A percentile compares a stretch with the other conserved stretches of the same genome.
These are phyloP conservation scores for Leptocoma aspasia DNA, from an alignment of 2,113 vertebrate species.

Conservation along the genomic window DNA sequence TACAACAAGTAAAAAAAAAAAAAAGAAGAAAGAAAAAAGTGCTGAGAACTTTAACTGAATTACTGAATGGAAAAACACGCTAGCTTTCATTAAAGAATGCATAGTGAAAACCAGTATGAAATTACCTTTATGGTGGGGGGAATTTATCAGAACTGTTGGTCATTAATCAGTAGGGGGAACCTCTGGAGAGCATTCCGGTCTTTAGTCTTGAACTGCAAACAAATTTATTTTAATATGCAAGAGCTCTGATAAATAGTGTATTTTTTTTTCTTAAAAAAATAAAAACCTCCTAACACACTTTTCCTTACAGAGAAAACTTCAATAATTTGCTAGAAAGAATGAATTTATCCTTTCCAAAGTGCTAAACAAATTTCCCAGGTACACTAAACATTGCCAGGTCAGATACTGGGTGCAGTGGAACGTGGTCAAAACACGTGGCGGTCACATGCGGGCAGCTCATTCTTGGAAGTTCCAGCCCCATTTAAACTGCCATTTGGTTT, in stretches of 20 bases:
- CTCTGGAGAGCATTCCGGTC: conserved; percentile 63
- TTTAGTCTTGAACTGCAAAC: conserved; percentile 71
- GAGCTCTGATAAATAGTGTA: conserved; percentile 73
- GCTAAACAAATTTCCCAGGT: conserved; percentile 84
- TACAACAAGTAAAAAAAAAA: conserved; percentile 78
- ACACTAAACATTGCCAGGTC: conserved; percentile 71
- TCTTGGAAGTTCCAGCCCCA: background rate
- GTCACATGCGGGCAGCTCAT: background rate
- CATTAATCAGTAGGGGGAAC: conserved; percentile 56
- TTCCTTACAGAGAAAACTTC: conserved; percentile 74
- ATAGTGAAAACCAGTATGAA: conserved; percentile 66
- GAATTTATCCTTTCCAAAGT: conserved; percentile 86
- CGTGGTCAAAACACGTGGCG: conserved; percentile 6
- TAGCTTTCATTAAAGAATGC: conserved; percentile 67
- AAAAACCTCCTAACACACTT: conserved; percentile 75
- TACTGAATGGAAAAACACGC: conserved; percentile 73
- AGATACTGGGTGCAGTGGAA: conserved; percentile 66
- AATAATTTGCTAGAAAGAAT: conserved; percentile 75
- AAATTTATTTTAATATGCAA: conserved; percentile 56
- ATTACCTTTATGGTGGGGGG: conserved; percentile 60
- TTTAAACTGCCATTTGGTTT: conserved; percentile 37
- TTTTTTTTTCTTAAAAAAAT: conserved; percentile 75
- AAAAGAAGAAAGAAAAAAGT: conserved; percentile 74
- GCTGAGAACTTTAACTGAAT: conserved; percentile 75
- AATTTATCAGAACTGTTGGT: conserved; percentile 68